Base-by-base conservation (phyloP, 2,113 vertebrate species). In the Nettapus auritus region DNA sequence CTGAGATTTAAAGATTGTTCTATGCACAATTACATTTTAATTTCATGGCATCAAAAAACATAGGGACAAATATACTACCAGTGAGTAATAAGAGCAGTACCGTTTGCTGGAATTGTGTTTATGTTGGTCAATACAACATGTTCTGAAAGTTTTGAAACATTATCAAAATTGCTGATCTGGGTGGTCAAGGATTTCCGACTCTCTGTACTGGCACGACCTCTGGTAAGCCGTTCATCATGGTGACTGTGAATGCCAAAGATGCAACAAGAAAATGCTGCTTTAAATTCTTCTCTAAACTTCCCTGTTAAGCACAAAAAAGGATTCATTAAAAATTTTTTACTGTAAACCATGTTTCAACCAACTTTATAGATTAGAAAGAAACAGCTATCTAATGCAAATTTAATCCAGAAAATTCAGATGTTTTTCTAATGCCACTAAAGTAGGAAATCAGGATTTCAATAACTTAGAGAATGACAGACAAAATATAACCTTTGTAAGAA, bases 281-380 rank as follows among this genome's bases (percentile, higher is more conserved):
- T 99, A 96, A 99, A 99, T 97, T 99, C 99, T 93, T 98, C 99
- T 53, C 99, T 98, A 89, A 99, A 99, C 96, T 99, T 99, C 77
- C 99, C 99, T 99, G 98, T 75, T 73, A 86, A 90, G 40, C 34
- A 96, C 73, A 74, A 93, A 85, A 70, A 97, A 89, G 92, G 57
- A 31, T 53, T 86, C 60, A 92, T 97, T 60, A 91, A 97, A 95
- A 95, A 93, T 52, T 73, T 29, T 80, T 55, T 63, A 55, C 23
- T 23, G 4, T 68, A 62, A 95, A 86, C 2, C 0, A 1, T 14
- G 21, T 53, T 94, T 95, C 44, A 53, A 71, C 38, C 93, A 71
- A 91, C 40, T 62, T 80, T 66, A 68, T 9, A 33, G 31, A 23
- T 34, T 44, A 21, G 14, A 18, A 76, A 64, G 55, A 60, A 85